Evolutionary conservation across 2,113 vertebrate genomes (phyloP), one percentile per base, ranked within the genome.

Genomic region (Pelecanoides urinatrix): DNA sequence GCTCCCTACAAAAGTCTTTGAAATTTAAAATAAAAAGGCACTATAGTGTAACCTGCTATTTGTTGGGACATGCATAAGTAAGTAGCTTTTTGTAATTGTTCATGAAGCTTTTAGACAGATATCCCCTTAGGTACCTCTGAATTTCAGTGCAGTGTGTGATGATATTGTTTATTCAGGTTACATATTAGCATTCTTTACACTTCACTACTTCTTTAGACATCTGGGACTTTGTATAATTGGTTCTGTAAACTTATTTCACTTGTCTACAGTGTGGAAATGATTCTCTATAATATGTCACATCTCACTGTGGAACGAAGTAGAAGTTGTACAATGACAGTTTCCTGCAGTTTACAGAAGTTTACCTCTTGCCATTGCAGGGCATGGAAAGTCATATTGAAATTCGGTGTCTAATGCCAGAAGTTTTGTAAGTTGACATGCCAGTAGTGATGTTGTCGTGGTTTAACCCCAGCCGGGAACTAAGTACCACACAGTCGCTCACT

Each of bases 121-220:
- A 86, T 70, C 47, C 66, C 76, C 85, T 72, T 47, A 74, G 40
- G 62, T 67, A 53, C 45, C n/a, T 63, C 18, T 55, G 45, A 45
- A 55, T 96, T 89, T 81, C 25, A 7, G 38, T 25, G 20, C 42
- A 34, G 42, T 19, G 29, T 78, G 71, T 61, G 65, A 63, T 76
- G 56, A n/a, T 38, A 58, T 18, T 94, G 25, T 93, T 94, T 96
- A 80, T 95, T 91, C 75, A 83, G 42, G 42, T 85, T 88, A 50
- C 38, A 27, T 7, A 78, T 85, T 91, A 95, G 32, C 55, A 70
- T 88, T 95, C 91, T 90, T 86, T 88, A 88, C n/a, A 62, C 34
- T 74, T 91, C 53, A n/a, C 19, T 61, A 21, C 44, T 91, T 67
- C 66, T 78, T 82, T 67, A 79, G 65, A 73, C 70, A 47, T 55